These are phyloP conservation scores for Loriculus beryllinus DNA, from an alignment of 2,797 vertebrate species.

Conservation along the genomic window DNA sequence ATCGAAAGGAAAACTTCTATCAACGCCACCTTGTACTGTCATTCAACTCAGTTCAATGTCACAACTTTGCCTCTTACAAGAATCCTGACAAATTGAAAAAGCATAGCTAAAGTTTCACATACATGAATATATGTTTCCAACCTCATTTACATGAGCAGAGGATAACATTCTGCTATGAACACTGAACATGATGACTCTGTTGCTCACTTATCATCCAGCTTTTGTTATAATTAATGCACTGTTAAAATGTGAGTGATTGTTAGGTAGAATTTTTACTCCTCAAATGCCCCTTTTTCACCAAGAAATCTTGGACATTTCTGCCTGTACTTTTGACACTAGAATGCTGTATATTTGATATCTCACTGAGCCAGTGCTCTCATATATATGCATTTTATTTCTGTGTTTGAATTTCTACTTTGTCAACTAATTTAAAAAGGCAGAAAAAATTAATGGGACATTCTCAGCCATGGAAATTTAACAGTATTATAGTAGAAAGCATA, in stretches of 20 bases:
- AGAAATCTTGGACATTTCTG: slow-evolving; percentile 70
- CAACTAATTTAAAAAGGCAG: slow-evolving; percentile 73
- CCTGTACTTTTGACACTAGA: slow-evolving; percentile 77
- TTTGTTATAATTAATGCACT: slow-evolving; percentile 73
- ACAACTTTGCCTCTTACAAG: slow-evolving; percentile 87
- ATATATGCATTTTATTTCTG: slow-evolving; percentile 79
- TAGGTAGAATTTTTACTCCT: slow-evolving; percentile 71
- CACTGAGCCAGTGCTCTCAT: slow-evolving; percentile 73
- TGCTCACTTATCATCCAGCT: slow-evolving; percentile 69
- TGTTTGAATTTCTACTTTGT: slow-evolving; percentile 76
- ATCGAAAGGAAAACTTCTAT: slow-evolving; percentile 66
- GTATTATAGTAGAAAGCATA: slow-evolving; percentile 73
- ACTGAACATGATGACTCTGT: slow-evolving; percentile 62
- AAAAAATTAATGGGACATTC: slow-evolving; percentile 65
- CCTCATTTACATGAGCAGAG: slow-evolving; percentile 68
- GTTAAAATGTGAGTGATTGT: slow-evolving; percentile 72
- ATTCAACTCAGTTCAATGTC: slow-evolving; percentile 70
- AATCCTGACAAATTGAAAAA: slow-evolving; percentile 81
- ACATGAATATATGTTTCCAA: slow-evolving; percentile 75
- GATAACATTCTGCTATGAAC: slow-evolving; percentile 68
- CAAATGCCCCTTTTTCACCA: slow-evolving; percentile 64
- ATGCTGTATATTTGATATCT: slow-evolving; percentile 91
- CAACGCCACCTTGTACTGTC: slow-evolving; percentile 64
- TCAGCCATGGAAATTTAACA: slow-evolving; percentile 73
- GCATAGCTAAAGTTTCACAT: slow-evolving; percentile 75